Evolutionary conservation across 1,140 invertebrate genomes (phyloP), one percentile per base, ranked within the genome.

Genomic region (Drosophila jambulina): DNA sequence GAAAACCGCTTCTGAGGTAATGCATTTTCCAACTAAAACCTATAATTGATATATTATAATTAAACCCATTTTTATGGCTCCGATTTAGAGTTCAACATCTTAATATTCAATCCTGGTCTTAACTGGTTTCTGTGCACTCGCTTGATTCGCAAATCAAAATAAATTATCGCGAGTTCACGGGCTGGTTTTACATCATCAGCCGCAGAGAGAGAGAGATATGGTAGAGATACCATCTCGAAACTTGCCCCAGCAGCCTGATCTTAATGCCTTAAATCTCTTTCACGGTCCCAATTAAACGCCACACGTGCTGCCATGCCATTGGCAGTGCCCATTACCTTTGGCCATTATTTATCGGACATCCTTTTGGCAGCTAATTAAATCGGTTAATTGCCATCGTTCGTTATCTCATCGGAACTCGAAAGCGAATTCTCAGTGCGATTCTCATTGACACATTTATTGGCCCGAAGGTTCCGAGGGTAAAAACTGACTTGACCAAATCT

Each of bases 231-330:
- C 45, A 74, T 74, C 70, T 74, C 8, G 10, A 51, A 51, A 74
- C 67, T 72, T 60, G 70, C 72, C 53, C 58, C 29, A 70, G 70
- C 29, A 70, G 70, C n/a, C 10, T 34, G 54, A 74, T 74, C 54
- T 72, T 38, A 76, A 76, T 76, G 42, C 74, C 34, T 76, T 76
- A 58, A 76, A 76, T 76, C 61, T 76, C 60, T 64, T 65, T 76
- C 60, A 64, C 45, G 62, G 56, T 32, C 46, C 74, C 63, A 77
- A 77, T 77, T 77, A 77, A 77, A 77, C 49, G 74, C 23, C 74
- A 77, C 75, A 77, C 75, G 75, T 77, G 75, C 63, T 76, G 69
- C 67, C 49, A 53, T 53, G 29, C n/a, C 70, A 60, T 71, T 42
- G 67, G 45, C 70, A 71, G n/a, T 72, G 54, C 43, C 71, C 71